Conservation (phyloP, 2,888 invertebrate genomes). For the Laspeyria flexula region DNA sequence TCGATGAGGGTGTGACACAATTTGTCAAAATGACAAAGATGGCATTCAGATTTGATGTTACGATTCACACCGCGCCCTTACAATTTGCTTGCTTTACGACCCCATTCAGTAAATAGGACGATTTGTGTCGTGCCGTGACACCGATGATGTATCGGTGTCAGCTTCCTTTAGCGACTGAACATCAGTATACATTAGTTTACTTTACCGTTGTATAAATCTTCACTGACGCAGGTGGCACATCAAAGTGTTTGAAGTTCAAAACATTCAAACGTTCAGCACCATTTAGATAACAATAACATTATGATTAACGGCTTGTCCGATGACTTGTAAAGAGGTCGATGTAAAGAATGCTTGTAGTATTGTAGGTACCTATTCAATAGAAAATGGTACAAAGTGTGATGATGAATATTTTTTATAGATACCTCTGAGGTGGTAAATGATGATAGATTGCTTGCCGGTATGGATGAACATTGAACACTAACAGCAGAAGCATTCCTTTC, state of each 20-base stretch:
- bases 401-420: no score
- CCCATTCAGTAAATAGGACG: conserved; percentile 52
- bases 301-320: conserved; percentile 41
- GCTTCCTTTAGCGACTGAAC: conserved; percentile 18
- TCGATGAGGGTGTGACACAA: conserved; percentile 53
- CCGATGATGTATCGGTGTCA: conserved; percentile 24
- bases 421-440: no score
- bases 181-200: conserved; percentile 29
- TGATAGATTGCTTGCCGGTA: no score
- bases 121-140: conserved; percentile 39
- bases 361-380: no score
- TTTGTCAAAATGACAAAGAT: conserved; percentile 61
- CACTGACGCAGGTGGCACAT: conserved; percentile 54
- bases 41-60: conserved; percentile 58
- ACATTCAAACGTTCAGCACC: conserved; percentile 44
- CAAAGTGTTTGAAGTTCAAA: conserved; percentile 56
- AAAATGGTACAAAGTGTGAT: no score
- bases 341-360: conserved; percentile 27
- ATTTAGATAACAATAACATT: conserved; percentile 53
- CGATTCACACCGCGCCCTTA: conserved; percentile 49
- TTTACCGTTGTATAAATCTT: conserved; percentile 23
- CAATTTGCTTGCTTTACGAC: conserved; percentile 46
- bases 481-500: no score
- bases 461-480: no score
- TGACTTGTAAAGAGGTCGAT: conserved; percentile 24